phyloP scores from a whole-genome alignment of 2,797 vertebrate species.

The Poeciliopsis turneri region DNA sequence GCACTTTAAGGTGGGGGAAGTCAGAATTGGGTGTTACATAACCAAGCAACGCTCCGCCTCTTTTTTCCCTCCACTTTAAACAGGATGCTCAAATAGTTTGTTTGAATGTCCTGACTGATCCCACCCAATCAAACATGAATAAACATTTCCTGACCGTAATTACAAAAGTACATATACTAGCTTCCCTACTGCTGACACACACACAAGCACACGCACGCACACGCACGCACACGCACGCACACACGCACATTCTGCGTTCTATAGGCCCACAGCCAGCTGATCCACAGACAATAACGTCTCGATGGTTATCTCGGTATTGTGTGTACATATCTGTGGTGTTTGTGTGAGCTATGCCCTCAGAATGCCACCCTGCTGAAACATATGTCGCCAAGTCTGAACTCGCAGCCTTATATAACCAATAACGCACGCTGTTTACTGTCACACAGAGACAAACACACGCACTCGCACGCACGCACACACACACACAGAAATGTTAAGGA shows the following conservation, averaged over 20 bases:
- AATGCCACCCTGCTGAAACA: slow-evolving; percentile 27
- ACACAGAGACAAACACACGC: not conserved
- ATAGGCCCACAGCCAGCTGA: slow-evolving; percentile 35
- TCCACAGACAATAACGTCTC: slow-evolving; percentile 27
- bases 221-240: slow-evolving; percentile 19
- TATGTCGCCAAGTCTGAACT: slow-evolving; percentile 39
- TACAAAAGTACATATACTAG: slow-evolving; percentile 83
- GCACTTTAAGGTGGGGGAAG: slow-evolving; percentile 22
- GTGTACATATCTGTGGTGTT: not conserved
- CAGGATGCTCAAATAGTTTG: slow-evolving; percentile 90
- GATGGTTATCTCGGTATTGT: slow-evolving; percentile 43
- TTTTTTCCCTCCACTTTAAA: slow-evolving; percentile 83
- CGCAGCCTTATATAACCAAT: slow-evolving; percentile 35
- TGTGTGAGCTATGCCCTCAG: slow-evolving; percentile 11
- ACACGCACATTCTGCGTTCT: slow-evolving; percentile 6
- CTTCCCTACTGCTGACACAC: slow-evolving; percentile 55
- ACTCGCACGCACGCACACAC: too few species aligned
- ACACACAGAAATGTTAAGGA: not conserved
- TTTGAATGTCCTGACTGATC: slow-evolving; percentile 87
- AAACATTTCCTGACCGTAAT: slow-evolving; percentile 92
- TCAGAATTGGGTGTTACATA: slow-evolving; percentile 63
- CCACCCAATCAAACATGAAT: slow-evolving; percentile 87
- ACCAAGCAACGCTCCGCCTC: slow-evolving; percentile 66
- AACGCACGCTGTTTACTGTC: slow-evolving; percentile 1
- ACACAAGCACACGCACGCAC: slow-evolving; percentile 22